Evolutionary conservation across 53 echinoderm and acorn worm species (phyloP).

Genomic region (Hippasteria phrygiana): DNA sequence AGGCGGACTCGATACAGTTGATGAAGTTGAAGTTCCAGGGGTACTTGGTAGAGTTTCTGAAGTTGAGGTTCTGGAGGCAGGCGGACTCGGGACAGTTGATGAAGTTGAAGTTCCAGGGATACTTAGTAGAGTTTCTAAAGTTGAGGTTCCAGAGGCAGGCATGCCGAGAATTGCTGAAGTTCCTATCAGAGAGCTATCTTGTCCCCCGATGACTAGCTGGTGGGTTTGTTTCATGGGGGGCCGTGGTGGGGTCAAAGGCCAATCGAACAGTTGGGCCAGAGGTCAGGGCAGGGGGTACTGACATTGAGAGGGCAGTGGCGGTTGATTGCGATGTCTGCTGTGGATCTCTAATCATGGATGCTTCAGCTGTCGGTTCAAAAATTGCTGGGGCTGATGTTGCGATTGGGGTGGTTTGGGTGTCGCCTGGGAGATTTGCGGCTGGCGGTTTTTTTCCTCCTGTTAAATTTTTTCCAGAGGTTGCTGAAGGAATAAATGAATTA

Average conservation of each 20-base stretch:
- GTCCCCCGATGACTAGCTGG: neutral
- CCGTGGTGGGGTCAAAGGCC: neutral
- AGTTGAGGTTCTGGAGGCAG: neutral
- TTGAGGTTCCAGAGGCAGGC: neutral
- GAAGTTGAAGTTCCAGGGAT: neutral
- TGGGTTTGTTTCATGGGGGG: neutral
- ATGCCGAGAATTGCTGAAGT: neutral
- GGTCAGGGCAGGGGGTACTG: neutral
- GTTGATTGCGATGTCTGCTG: neutral
- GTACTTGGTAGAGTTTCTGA: neutral
- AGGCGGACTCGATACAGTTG: neutral
- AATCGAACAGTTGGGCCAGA: neutral
- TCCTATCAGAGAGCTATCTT: too few species aligned
- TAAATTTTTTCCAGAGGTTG: conserved; percentile 50
- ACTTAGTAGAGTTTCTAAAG: neutral
- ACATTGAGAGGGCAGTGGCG: neutral
- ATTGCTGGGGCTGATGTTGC: conserved; percentile 12
- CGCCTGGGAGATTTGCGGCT: neutral
- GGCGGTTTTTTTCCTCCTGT: conserved; percentile 9
- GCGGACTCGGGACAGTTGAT: neutral
- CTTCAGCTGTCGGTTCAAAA: neutral
- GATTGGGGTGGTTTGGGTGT: neutral
- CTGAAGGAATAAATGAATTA: neutral
- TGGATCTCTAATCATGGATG: neutral
- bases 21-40: neutral